Conservation (phyloP, 2,113 vertebrate species). For the Otocyon megalotis region DNA sequence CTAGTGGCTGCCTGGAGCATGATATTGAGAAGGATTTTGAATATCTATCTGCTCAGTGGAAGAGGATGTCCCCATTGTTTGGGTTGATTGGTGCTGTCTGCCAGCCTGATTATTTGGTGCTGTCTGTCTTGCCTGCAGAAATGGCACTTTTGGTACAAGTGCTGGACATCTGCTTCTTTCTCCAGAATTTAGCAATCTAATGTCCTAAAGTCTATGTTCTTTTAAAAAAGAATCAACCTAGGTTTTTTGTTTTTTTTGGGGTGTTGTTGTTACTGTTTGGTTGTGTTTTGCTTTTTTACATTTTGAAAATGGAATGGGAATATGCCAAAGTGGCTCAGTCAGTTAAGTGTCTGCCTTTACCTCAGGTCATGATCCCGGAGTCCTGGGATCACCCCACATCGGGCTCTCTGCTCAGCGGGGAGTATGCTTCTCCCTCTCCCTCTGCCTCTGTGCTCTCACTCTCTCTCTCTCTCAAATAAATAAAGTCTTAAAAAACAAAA, state of each 20-base stretch:
- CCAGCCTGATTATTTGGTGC: background rate
- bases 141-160: fast-evolving
- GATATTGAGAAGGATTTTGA: background rate
- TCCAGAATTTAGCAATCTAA: background rate
- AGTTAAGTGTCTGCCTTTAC: too few relatives aligned
- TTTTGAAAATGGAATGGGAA: background rate
- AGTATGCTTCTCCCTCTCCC: too few relatives aligned
- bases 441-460: too few relatives aligned
- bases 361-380: too few relatives aligned
- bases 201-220: background rate
- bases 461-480: too few relatives aligned
- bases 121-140: background rate
- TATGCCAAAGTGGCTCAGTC: too few relatives aligned
- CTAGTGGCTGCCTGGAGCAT: background rate
- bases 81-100: conserved; percentile 28
- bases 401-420: too few relatives aligned
- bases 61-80: background rate
- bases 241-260: background rate
- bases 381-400: too few relatives aligned
- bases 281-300: background rate
- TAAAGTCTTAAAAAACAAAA: too few relatives aligned
- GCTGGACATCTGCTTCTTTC: background rate
- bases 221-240: background rate
- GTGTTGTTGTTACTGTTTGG: too few relatives aligned
- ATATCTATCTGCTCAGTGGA: background rate